Conservation (phyloP, 1,140 invertebrate species). For the Neodiprion virginianus region DNA sequence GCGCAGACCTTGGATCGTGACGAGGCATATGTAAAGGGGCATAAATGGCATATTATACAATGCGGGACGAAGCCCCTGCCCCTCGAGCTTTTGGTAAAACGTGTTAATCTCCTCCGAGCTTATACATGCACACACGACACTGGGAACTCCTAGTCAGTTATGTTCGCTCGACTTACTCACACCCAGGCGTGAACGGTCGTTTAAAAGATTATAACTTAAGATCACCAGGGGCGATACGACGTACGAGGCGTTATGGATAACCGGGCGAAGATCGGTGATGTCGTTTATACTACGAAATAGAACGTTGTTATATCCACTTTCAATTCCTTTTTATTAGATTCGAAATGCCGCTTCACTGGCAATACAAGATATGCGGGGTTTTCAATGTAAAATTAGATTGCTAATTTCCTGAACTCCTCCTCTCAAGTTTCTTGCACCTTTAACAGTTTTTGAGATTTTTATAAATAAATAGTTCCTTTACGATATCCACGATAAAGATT, state of each 20-base stretch:
- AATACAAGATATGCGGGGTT: not conserved
- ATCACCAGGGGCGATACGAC: not conserved
- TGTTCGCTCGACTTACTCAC: not conserved
- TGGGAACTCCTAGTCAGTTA: not conserved
- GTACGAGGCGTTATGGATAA: not conserved
- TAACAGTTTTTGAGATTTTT: too few relatives aligned
- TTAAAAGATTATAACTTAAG: not conserved
- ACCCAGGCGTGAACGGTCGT: not conserved
- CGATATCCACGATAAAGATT: too few relatives aligned
- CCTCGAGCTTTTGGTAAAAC: not conserved
- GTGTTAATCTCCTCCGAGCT: not conserved
- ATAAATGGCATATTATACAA: not conserved
- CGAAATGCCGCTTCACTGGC: not conserved
- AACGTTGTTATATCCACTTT: not conserved
- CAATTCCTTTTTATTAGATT: not conserved
- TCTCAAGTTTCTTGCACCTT: too few relatives aligned
- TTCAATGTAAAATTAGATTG: not conserved
- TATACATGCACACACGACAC: not conserved
- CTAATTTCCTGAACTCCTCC: too few relatives aligned
- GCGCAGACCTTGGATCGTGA: not conserved
- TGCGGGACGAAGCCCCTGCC: not conserved
- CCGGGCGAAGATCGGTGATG: not conserved
- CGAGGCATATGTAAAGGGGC: not conserved
- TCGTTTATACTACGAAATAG: not conserved
- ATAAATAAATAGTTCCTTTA: too few relatives aligned